These are phyloP conservation scores for Hipparchia sbordonii DNA, from an alignment of 2,888 invertebrate genomes.

Conservation along the genomic window DNA sequence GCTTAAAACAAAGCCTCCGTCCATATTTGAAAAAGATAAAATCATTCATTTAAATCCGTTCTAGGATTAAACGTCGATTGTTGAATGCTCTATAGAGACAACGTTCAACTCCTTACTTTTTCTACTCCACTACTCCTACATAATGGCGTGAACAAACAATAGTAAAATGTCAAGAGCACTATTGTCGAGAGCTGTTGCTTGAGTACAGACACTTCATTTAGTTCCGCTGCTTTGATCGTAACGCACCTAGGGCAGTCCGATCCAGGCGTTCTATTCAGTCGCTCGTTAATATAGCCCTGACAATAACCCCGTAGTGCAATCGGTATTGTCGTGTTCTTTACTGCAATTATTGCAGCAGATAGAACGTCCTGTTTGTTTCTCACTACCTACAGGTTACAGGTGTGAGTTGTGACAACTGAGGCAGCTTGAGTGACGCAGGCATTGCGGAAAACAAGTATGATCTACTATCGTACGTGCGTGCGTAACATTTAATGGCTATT, in stretches of 20 bases:
- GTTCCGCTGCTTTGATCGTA: constrained; percentile 32
- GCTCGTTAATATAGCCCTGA: background rate
- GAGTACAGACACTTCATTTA: constrained; percentile 41
- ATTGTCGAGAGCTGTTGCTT: constrained; percentile 51
- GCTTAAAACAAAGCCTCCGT: constrained; percentile 12
- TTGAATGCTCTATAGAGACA: constrained; percentile 46
- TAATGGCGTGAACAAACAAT: constrained; percentile 62
- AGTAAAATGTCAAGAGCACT: constrained; percentile 56
- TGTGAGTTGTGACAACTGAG: too few species aligned
- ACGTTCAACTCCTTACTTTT: constrained; percentile 59
- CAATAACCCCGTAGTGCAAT: background rate
- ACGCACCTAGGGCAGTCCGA: constrained; percentile 8
- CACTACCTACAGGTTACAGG: background rate
- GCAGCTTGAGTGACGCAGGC: background rate
- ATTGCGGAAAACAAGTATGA: background rate
- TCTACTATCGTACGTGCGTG: too few species aligned
- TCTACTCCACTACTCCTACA: constrained; percentile 63
- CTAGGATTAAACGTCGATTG: constrained; percentile 41
- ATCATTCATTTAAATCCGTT: constrained; percentile 13
- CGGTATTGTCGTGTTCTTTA: background rate
- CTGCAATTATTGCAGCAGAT: background rate
- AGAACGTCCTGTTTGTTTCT: background rate
- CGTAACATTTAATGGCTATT: too few species aligned
- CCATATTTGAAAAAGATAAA: constrained; percentile 16
- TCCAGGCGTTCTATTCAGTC: background rate